Base-by-base conservation (phyloP, 2,888 invertebrate species). In the Leuctra nigra region DNA sequence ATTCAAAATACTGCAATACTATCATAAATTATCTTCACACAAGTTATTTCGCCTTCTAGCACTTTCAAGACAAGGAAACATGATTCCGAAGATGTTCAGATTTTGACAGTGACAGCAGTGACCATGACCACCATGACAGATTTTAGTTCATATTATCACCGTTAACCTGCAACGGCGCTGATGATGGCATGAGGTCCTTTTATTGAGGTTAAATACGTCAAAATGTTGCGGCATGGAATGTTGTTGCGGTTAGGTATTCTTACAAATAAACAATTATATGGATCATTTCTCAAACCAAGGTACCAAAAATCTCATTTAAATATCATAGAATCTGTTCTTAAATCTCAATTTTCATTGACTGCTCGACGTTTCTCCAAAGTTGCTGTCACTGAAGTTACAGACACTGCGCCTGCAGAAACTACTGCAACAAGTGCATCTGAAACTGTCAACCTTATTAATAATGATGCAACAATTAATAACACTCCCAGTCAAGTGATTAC, bases 181-280 rank as follows among this genome's bases (percentile, higher is more conserved):
- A 29, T 29, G 29, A 29, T 7, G 6, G 11, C 29, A 29, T 29
- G 29, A 29, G 6, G 29, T 11, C 6, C 6, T 29, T 29, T 29
- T 7, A 7, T 29, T 7, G 2, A 41, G 41, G 41, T 41, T 41
- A 41, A 41, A 20, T 4, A 16, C 50, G 50, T 50, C 50, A 33
- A 50, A 35, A 50, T 50, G 50, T 50, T 29, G 33, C n/a, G 33
- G 33, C 50, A 50, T 35, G 35, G 50, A 7, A 16, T 50, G 22
- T 33, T 33, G 16, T 33, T 50, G 4, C 29, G 50, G 13, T 20
- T n/a, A 18, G 33, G 50, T 18, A 22, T 33, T 35, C 20, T 14
- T 33, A 35, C 33, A 29, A 13, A 35, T 50, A 35, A 33, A 35
- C 50, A 29, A 3, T 20, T 22, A 33, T 33, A 35, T 13, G 35